Base-by-base conservation (phyloP, 2,888 invertebrate species). In the Drosophila leonis region DNA sequence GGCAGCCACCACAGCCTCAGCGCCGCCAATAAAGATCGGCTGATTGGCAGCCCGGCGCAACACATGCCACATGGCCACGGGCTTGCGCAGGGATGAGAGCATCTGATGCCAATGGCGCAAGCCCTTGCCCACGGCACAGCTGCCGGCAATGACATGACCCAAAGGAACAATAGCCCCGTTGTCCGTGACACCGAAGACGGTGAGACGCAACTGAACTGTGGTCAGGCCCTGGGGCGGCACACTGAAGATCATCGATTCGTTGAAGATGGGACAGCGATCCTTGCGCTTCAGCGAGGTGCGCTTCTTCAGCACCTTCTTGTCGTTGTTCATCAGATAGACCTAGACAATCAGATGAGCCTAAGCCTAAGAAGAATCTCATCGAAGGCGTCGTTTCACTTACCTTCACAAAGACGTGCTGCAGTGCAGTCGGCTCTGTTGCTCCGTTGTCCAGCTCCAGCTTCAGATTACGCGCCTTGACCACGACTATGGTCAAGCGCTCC, bases 21-120 rank as follows among this genome's bases (percentile, higher is more conserved):
- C 90, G 56, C 92, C 92, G 57, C 92, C 92, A 31, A 90, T 83
- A 35, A 92, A 91, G 29, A 90, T 80, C 33, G 91, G 91, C 65
- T 91, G 91, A 62, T 92, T 91, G 75, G 88, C 82, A 9, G 91
- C 92, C 35, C 91, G 90, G 33, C 96, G 93, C 48, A 97, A 93
- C 39, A 95, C 95, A 92, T 97, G 97, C 97, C 97, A 97, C 97
- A 97, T 97, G 37, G 96, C 96, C 10, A 97, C 95, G 0, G 97
- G 97, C 90, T 96, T 97, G 74, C 97, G 94, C 51, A 96, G 94
- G 20, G 96, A 96, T 39, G 96, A 94, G 91, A 97, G 94, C 97
- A 97, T 97, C 93, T 97, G 97, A 90, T 96, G 96, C 97, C 97
- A 97, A 90, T 97, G 97, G 29, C 95, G 95, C 59, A 96, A 91